Conservation (phyloP, 2,888 invertebrate species). For the Ophion costatus region DNA sequence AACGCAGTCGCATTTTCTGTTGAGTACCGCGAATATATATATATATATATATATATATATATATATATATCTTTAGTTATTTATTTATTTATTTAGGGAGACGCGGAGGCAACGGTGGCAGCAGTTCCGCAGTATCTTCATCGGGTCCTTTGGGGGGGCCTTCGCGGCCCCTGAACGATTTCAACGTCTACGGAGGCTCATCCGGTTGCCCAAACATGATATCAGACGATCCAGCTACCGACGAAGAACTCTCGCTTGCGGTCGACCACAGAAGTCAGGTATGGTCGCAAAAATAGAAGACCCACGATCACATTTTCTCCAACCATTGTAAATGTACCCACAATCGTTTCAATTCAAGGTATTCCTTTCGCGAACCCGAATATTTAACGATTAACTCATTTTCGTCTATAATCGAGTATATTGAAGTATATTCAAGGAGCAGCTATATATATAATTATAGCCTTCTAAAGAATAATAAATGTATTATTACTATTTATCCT, state of each 20-base stretch:
- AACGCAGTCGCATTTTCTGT: too few species aligned
- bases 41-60: too few species aligned
- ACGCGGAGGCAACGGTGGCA: slow-evolving; percentile 73
- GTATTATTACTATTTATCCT: too few species aligned
- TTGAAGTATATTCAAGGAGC: too few species aligned
- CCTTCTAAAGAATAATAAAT: too few species aligned
- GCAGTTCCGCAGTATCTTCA: slow-evolving; percentile 69
- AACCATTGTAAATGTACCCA: background rate
- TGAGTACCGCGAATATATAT: too few species aligned
- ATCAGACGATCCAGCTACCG: slow-evolving; percentile 76
- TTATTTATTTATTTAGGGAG: slow-evolving; percentile 71
- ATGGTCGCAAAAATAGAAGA: background rate
- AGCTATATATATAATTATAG: too few species aligned
- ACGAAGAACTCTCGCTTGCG: slow-evolving; percentile 77
- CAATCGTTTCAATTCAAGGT: background rate
- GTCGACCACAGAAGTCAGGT: slow-evolving; percentile 76
- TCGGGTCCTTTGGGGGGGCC: slow-evolving; percentile 62
- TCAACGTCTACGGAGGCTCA: slow-evolving; percentile 65
- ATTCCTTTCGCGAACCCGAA: too few species aligned
- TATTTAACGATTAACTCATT: too few species aligned
- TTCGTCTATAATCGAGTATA: too few species aligned
- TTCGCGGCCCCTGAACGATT: slow-evolving; percentile 68
- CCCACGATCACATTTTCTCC: background rate
- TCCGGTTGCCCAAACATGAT: slow-evolving; percentile 76
- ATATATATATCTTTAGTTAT: too few species aligned